phyloP scores from a whole-genome alignment of 2,888 invertebrate species.

The Ophion slaviceki region DNA sequence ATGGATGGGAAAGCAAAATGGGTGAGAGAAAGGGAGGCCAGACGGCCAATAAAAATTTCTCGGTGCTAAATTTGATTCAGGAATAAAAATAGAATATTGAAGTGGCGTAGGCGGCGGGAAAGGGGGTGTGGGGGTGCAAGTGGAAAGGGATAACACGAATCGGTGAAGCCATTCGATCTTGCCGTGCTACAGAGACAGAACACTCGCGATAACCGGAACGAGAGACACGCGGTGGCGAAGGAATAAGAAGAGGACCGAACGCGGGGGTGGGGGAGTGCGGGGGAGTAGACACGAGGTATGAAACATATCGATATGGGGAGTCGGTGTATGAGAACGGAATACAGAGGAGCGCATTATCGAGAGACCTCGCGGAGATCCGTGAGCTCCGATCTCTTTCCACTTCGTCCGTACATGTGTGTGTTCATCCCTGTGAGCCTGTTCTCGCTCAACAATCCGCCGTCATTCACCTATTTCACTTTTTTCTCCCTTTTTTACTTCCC shows the following conservation, averaged over 20 bases:
- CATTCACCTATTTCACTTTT: conserved; percentile 67
- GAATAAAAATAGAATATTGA: conserved; percentile 82
- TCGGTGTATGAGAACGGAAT: conserved; percentile 80
- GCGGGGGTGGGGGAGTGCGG: conserved; percentile 52
- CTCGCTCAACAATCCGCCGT: conserved; percentile 65
- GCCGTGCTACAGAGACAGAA: conserved; percentile 55
- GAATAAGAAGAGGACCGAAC: conserved; percentile 67
- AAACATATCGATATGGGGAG: conserved; percentile 82
- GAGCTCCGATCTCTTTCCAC: conserved; percentile 49
- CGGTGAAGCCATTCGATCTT: conserved; percentile 84
- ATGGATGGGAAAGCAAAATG: neutral
- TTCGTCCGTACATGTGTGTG: conserved; percentile 36
- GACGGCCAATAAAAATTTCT: conserved; percentile 76
- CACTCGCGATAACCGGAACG: conserved; percentile 32
- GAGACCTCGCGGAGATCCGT: conserved; percentile 63
- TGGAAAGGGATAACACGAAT: conserved; percentile 81
- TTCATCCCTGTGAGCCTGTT: too few species aligned
- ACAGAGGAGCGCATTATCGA: conserved; percentile 83
- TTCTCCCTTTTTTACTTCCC: conserved; percentile 7
- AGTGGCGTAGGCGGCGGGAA: conserved; percentile 46
- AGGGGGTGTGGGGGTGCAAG: conserved; percentile 66
- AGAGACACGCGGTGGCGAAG: conserved; percentile 14
- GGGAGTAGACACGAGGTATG: conserved; percentile 68
- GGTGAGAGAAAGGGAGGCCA: conserved; percentile 12
- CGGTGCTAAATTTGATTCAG: conserved; percentile 81